Base-by-base conservation (phyloP, 2,797 vertebrate species). In the Cheirogaleus major region DNA sequence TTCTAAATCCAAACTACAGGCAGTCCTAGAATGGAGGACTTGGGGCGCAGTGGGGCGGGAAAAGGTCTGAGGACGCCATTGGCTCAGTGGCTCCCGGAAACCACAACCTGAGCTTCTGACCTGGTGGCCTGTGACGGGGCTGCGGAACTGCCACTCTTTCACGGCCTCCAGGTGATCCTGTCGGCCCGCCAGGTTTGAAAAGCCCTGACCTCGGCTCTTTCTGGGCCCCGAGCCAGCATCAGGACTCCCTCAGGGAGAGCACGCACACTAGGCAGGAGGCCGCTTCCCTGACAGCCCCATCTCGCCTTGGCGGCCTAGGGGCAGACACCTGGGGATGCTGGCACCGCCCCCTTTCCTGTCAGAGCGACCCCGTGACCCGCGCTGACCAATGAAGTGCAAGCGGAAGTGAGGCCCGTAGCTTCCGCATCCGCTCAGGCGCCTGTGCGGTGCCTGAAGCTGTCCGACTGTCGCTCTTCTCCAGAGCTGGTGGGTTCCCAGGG, bases 401-500 rank as follows among this genome's bases (percentile, higher is more conserved):
- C 0, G 13, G 23, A 38, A 76, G 52, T 17, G 55, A 57, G 9
- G 3, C 23, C 55, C 9, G 9, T 57, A 4, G 9, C 55, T 57
- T 57, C 55, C 3, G 8, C 55, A 25, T 57, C 55, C 23, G 9
- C 55, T 18, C 50, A 52, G 50, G 17, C 50, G 50, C 50, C 50
- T 35, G 32, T 17, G 8, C 11, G 63, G 32, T 1, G 8, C 63
- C 32, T 7, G 2, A 17, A 0, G 32, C 17, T 0, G 4, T n/a
- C 32, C 63, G 9, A 17, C 63, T 4, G 17, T 35, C 67, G 18
- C 27, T 1, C 48, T 20, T 84, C 11, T 5, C 22, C 13, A 43
- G 70, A n/a, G 30, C 35, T 14, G 15, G 23, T 3, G 35, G 7
- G 2, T 20, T 52, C 45, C 32, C 23, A 17, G 27, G 17, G 8